Evolutionary conservation across 2,888 invertebrate species (phyloP).

Genomic region (Eledone cirrhosa): DNA sequence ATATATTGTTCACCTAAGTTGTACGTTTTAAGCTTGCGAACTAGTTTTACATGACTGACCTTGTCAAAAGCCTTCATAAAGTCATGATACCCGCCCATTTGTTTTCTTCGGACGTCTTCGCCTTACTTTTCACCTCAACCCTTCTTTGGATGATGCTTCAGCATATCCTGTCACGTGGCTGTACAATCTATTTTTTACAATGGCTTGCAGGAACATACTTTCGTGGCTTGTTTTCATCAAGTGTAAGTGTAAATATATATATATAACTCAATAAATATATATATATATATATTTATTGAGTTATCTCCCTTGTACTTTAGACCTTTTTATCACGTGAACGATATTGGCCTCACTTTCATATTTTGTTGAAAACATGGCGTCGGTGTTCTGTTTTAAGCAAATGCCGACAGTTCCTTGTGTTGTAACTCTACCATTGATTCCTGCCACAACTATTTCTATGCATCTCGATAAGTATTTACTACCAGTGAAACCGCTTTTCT

Average conservation of each 20-base stretch:
- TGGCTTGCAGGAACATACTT: too few relatives aligned
- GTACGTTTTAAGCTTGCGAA: too few relatives aligned
- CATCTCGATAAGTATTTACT: slow-evolving; percentile 4
- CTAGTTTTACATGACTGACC: neutral
- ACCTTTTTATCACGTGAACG: neutral
- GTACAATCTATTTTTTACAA: too few relatives aligned
- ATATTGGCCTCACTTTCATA: slow-evolving; percentile 22
- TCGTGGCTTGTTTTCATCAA: too few relatives aligned
- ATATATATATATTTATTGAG: too few relatives aligned
- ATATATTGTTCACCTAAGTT: too few relatives aligned
- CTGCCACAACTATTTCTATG: slow-evolving; percentile 6
- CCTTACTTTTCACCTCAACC: too few relatives aligned
- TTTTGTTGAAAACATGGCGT: slow-evolving; percentile 27
- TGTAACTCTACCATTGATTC: neutral
- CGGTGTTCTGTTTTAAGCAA: neutral
- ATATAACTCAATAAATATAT: too few relatives aligned
- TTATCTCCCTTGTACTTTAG: slow-evolving; percentile 19
- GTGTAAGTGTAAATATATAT: too few relatives aligned
- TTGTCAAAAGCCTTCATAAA: neutral
- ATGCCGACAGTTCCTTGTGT: slow-evolving; percentile 6
- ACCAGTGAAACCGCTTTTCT: slow-evolving; percentile 20
- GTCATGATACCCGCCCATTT: neutral
- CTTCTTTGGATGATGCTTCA: too few relatives aligned
- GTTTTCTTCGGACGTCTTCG: neutral
- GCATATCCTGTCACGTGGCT: too few relatives aligned